Evolutionary conservation across 2,113 vertebrate species (phyloP).

Genomic region (Ariopsis seemanni): DNA sequence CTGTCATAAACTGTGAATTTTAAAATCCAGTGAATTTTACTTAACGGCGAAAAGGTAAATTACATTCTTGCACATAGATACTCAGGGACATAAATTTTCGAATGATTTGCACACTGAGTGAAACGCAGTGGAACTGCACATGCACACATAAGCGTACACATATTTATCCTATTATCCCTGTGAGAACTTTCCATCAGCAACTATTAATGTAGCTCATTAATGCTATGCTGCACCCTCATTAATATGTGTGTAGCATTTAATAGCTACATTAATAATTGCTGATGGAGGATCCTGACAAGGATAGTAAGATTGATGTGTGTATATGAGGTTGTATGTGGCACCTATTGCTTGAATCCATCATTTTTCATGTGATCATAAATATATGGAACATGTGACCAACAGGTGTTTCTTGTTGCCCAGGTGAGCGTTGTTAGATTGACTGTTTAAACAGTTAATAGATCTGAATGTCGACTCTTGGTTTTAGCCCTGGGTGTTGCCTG

Average conservation of each 20-base stretch:
- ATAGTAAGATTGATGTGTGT: no score
- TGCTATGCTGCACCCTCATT: background rate
- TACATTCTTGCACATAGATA: background rate
- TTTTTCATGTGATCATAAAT: background rate
- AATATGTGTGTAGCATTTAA: no score
- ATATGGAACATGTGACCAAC: background rate
- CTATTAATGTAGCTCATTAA: background rate
- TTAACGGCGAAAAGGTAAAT: background rate
- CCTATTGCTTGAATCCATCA: background rate
- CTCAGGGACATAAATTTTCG: background rate
- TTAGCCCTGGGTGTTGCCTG: background rate
- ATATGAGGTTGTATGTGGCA: no score
- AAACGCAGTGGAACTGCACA: background rate
- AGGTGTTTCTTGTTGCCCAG: background rate
- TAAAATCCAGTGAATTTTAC: no score
- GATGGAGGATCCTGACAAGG: no score
- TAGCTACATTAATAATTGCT: no score
- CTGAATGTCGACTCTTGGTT: background rate
- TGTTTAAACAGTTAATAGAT: background rate
- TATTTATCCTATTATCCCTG: background rate
- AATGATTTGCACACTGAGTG: background rate
- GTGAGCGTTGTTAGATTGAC: background rate
- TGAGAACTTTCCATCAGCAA: background rate
- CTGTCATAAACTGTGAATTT: slow-evolving; percentile 4
- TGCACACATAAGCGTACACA: background rate